Evolutionary conservation across 2,113 vertebrate genomes (phyloP).

Genomic region (Hippocampus abdominalis): DNA sequence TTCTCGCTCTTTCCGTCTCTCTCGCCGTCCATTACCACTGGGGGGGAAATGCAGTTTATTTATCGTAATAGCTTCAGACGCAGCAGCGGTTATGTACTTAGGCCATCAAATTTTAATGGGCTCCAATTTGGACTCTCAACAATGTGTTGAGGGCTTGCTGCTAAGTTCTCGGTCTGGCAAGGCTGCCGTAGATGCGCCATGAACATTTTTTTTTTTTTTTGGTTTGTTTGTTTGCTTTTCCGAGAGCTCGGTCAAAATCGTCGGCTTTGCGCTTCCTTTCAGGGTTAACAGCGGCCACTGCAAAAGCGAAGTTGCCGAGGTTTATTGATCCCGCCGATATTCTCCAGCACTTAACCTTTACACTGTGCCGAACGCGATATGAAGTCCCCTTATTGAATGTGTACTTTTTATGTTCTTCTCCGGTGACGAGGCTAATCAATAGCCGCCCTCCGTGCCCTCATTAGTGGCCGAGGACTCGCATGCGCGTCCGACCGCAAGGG

Average conservation of each 20-base stretch:
- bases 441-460: conserved; percentile 57
- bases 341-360: conserved; percentile 81
- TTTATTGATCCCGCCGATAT: conserved; percentile 76
- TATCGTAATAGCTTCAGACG: conserved; percentile 63
- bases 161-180: conserved; percentile 3
- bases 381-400: conserved; percentile 79
- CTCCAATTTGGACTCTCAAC: conserved; percentile 50
- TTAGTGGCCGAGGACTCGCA: conserved; percentile 57
- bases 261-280: background rate
- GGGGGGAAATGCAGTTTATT: conserved; percentile 72
- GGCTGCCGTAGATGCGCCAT: too few species aligned
- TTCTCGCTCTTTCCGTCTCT: conserved; percentile 34
- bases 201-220: too few species aligned
- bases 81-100: conserved; percentile 44
- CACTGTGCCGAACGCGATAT: conserved; percentile 74
- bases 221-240: background rate
- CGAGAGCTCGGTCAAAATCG: too few species aligned
- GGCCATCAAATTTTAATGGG: conserved; percentile 72
- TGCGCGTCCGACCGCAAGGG: conserved; percentile 20
- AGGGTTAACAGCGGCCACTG: conserved; percentile 26
- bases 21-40: conserved; percentile 45
- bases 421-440: conserved; percentile 75
- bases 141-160: conserved; percentile 35
- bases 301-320: conserved; percentile 72
- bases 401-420: conserved; percentile 79